Evolutionary conservation across 2,797 vertebrate genomes (phyloP), one percentile per base, ranked within the genome.

Genomic region (Denticeps clupeoides): DNA sequence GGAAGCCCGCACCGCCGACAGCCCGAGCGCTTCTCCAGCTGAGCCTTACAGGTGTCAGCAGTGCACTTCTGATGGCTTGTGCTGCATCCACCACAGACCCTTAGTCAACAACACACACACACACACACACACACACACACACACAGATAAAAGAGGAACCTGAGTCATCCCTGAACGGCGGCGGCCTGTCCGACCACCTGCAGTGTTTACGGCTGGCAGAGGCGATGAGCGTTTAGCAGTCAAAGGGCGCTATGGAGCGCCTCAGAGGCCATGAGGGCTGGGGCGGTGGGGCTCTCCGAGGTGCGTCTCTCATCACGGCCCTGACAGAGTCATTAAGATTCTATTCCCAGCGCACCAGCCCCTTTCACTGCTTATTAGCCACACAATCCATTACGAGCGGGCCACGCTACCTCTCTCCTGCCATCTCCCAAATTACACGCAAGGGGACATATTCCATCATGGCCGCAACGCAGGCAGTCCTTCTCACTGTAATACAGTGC

Each of bases 311-410:
- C 38, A 70, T 69, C 63, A 68, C 58, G 45, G 49, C 61, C 65
- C 72, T 82, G 80, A 83, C 81, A 81, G 70, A 73, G 63, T 72
- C 67, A 81, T 83, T 82, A 82, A 72, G 65, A 80, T 83, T 72
- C 67, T 70, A 70, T 76, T 77, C 71, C 78, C 70, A 70, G 47
- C 45, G 46, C 60, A 46, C 45, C 57, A 52, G 16, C 58, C 66
- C 78, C 81, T 81, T 83, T 87, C 82, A 80, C 71, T 81, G 76
- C 81, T 78, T 76, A 86, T 87, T 87, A 84, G 78, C 59, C 41
- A 77, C 69, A 71, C 80, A 81, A 84, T 87, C 82, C 64, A 78
- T 89, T 87, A 85, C 28, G 45, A 48, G 42, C 53, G 51, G 28
- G 5, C 62, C 48, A 62, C 67, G 61, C 50, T 62, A 52, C 35